Evolutionary conservation across 2,113 vertebrate genomes (phyloP).

Genomic region (Menura novaehollandiae): DNA sequence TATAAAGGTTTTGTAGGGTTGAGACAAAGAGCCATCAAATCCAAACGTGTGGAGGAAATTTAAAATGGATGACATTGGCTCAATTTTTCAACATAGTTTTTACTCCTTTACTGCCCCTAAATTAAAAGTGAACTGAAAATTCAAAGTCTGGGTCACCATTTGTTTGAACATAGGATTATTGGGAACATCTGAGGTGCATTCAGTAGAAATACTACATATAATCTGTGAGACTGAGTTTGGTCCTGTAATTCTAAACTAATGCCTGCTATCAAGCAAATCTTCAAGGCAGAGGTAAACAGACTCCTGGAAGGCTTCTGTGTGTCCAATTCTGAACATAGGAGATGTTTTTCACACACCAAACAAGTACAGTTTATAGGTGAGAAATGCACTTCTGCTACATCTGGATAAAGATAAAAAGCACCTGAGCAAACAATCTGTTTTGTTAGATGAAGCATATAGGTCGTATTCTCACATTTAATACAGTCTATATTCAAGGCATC

Average conservation of each 20-base stretch:
- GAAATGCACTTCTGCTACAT: background rate
- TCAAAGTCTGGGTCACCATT: background rate
- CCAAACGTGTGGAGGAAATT: background rate
- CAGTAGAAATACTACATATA: background rate
- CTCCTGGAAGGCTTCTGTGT: rapidly evolving
- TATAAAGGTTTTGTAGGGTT: background rate
- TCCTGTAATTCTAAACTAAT: background rate
- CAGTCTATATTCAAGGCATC: background rate
- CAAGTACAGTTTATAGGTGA: background rate
- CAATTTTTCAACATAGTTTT: background rate
- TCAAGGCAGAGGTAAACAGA: background rate
- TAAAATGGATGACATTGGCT: background rate
- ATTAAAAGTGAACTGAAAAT: background rate
- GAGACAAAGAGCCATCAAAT: background rate
- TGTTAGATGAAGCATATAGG: background rate
- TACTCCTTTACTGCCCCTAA: background rate
- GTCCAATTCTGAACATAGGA: background rate
- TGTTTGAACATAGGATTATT: background rate
- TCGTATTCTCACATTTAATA: background rate
- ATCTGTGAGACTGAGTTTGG: background rate
- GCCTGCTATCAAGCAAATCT: background rate
- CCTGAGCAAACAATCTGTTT: background rate
- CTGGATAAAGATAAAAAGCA: background rate
- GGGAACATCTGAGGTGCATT: background rate
- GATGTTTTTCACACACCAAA: background rate